Evolutionary conservation across 2,113 vertebrate species (phyloP).

Genomic region (Serinus canaria): DNA sequence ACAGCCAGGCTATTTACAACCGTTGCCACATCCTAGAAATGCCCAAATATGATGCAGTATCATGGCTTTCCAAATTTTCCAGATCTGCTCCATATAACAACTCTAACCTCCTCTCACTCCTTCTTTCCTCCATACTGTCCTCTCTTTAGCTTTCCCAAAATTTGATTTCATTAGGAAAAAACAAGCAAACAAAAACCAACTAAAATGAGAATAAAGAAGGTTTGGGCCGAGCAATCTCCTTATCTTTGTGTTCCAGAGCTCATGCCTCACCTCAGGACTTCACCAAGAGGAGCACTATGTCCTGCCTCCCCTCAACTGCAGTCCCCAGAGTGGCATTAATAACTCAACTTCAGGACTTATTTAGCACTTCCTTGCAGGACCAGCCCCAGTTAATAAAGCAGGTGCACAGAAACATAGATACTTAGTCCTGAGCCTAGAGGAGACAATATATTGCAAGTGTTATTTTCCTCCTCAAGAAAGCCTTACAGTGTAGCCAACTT

Average conservation of each 20-base stretch:
- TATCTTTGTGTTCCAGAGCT: not conserved
- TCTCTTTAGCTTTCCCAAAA: not conserved
- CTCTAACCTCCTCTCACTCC: not conserved
- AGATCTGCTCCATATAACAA: not conserved
- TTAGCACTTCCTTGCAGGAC: not conserved
- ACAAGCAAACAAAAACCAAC: not conserved
- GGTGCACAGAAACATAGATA: not conserved
- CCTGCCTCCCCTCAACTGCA: not conserved
- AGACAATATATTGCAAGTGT: not conserved
- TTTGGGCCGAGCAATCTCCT: not conserved
- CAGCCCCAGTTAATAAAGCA: not conserved
- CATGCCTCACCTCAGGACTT: not conserved
- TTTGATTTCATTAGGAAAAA: not conserved
- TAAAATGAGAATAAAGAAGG: not conserved
- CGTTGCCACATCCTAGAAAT: not conserved
- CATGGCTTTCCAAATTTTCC: not conserved
- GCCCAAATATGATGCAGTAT: not conserved
- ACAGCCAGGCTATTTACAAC: not conserved
- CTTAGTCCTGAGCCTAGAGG: not conserved
- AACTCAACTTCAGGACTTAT: not conserved
- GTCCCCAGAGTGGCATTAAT: not conserved
- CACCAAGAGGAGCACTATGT: rapidly evolving
- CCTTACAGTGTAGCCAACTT: not conserved
- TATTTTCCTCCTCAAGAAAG: not conserved
- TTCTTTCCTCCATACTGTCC: not conserved